Evolutionary conservation across 1,140 invertebrate genomes (phyloP).

Genomic region (Limonius californicus): DNA sequence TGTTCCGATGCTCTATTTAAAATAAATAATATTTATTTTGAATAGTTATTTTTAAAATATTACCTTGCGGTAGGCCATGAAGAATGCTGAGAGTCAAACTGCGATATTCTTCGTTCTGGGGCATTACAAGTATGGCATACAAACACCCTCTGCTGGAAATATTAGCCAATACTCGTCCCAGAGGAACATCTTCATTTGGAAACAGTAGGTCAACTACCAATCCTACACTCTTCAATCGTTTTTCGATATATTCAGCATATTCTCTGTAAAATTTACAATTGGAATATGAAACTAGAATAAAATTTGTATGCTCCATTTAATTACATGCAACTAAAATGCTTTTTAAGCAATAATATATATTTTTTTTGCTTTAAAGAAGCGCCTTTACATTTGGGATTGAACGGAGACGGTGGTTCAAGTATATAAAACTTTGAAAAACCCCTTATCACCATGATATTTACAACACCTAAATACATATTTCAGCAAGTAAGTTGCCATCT

Average conservation of each 20-base stretch:
- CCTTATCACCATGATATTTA: too few species aligned
- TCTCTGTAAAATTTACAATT: slow-evolving; percentile 63
- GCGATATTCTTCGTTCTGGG: slow-evolving; percentile 77
- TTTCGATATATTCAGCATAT: slow-evolving; percentile 87
- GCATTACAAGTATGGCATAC: slow-evolving; percentile 84
- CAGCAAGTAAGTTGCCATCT: too few species aligned
- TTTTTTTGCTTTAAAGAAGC: too few species aligned
- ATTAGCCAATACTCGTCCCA: slow-evolving; percentile 81
- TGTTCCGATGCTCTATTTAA: slow-evolving; percentile 83
- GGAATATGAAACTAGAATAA: neutral
- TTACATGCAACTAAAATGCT: too few species aligned
- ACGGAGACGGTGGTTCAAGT: too few species aligned
- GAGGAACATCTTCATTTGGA: slow-evolving; percentile 82
- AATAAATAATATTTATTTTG: slow-evolving; percentile 5
- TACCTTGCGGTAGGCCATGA: slow-evolving; percentile 86
- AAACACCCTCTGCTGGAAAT: slow-evolving; percentile 79
- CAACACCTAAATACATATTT: too few species aligned
- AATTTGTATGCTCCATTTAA: too few species aligned
- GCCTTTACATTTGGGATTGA: too few species aligned
- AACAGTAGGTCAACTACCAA: slow-evolving; percentile 83
- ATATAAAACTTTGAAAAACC: too few species aligned
- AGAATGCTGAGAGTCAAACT: slow-evolving; percentile 89
- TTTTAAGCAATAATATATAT: too few species aligned
- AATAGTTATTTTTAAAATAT: neutral
- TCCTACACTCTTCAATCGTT: slow-evolving; percentile 72